Conservation (phyloP, 2,113 vertebrate genomes). For the Ophthalmolycus amberensis region DNA sequence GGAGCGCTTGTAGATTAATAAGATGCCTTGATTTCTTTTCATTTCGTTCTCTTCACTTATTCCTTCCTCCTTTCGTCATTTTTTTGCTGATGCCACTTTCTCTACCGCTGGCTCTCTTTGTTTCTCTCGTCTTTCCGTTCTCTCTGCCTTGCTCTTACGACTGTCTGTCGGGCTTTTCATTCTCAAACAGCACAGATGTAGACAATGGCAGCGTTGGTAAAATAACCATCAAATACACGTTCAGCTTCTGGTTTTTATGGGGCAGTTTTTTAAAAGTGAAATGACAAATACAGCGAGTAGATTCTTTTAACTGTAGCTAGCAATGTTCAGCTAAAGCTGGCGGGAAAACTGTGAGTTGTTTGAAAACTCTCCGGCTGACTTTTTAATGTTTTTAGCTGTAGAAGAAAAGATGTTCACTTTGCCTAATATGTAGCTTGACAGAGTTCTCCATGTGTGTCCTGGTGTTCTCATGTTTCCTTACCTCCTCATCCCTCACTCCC, state of each 20-base stretch:
- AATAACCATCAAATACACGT: too few species aligned
- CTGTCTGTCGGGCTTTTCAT: conserved; percentile 28
- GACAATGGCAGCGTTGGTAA: too few species aligned
- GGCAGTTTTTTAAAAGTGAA: background rate
- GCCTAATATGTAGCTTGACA: too few species aligned
- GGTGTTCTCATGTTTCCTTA: too few species aligned
- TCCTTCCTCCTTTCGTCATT: background rate
- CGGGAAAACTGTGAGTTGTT: background rate
- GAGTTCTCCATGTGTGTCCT: too few species aligned
- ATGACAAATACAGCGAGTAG: too few species aligned
- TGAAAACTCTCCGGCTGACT: background rate
- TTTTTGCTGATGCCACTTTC: background rate
- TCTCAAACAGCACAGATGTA: background rate
- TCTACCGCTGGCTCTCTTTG: background rate
- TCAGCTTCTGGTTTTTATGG: background rate
- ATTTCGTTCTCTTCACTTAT: conserved; percentile 7
- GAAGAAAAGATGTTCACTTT: too few species aligned
- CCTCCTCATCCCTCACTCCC: too few species aligned
- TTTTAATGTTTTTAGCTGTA: background rate
- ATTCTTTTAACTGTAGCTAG: background rate
- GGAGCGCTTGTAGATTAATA: conserved; percentile 43
- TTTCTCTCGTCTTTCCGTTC: background rate
- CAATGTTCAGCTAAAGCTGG: background rate
- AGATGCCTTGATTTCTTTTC: conserved; percentile 14
- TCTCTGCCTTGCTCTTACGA: conserved; percentile 17